Percentiles rank a stretch among this genome's conserved stretches.
Evolutionary conservation across 2,113 vertebrate genomes (phyloP).

Genomic region (Alouatta palliata): DNA sequence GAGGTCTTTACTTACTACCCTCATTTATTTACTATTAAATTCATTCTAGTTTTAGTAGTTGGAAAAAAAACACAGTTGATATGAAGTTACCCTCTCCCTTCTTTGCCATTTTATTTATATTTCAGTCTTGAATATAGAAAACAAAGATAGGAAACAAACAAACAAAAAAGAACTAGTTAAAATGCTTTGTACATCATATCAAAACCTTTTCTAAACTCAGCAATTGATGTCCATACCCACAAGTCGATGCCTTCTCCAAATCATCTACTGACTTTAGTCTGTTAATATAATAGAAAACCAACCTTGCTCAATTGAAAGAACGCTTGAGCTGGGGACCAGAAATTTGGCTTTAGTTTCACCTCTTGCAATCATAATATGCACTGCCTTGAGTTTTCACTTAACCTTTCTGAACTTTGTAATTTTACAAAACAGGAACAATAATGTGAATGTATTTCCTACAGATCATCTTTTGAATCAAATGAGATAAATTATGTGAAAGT

Average conservation of each 20-base stretch:
- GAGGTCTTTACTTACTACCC: neutral
- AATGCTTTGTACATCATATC: neutral
- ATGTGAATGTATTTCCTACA: neutral
- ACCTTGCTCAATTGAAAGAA: neutral
- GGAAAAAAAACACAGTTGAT: neutral
- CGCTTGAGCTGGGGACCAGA: neutral
- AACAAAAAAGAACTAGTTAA: neutral
- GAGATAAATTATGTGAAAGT: neutral
- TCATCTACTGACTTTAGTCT: neutral
- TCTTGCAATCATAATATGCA: neutral
- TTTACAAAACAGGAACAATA: neutral
- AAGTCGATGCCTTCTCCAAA: neutral
- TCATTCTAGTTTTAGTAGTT: neutral
- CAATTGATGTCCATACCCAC: neutral
- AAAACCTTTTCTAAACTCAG: neutral
- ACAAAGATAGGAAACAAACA: neutral
- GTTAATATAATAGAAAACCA: neutral
- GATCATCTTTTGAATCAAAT: neutral
- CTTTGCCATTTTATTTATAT: constrained; percentile 20
- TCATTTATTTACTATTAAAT: neutral
- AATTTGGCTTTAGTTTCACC: neutral
- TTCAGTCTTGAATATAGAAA: neutral
- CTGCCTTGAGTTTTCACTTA: neutral
- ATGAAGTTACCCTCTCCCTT: neutral
- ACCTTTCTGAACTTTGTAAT: neutral